These are phyloP conservation scores for Halictus rubicundus DNA, from an alignment of 1,140 invertebrate species.

Conservation along the genomic window DNA sequence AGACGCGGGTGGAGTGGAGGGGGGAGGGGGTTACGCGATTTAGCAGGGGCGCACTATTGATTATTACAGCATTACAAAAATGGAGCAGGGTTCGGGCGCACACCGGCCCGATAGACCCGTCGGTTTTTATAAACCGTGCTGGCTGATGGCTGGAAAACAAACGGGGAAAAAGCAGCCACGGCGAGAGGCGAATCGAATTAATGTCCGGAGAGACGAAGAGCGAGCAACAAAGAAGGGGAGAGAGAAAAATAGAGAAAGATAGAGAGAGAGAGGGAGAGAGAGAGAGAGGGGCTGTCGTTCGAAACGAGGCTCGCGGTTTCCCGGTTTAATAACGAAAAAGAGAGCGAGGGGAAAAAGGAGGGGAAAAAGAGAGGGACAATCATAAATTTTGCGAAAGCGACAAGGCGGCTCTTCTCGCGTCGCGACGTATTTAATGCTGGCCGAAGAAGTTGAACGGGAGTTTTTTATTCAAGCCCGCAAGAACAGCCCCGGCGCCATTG, in stretches of 20 bases:
- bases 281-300: conserved; percentile 11
- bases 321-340: conserved; percentile 42
- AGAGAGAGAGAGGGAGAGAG: no score
- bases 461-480: conserved; percentile 7
- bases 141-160: conserved; percentile 45
- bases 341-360: neutral
- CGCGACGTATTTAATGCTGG: conserved; percentile 28
- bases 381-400: conserved; percentile 10
- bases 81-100: neutral
- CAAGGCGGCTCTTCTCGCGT: neutral
- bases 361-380: no score
- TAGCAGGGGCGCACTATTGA: conserved; percentile 32
- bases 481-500: neutral
- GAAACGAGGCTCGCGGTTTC: conserved; percentile 34
- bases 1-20: neutral
- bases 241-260: no score
- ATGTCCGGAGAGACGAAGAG: conserved; percentile 11
- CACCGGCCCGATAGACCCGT: conserved; percentile 32
- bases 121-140: conserved; percentile 45
- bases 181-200: conserved; percentile 33
- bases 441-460: conserved; percentile 30
- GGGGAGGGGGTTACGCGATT: conserved; percentile 21
- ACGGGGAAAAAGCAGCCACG: neutral
- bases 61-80: conserved; percentile 51
- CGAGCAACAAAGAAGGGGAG: no score